phyloP scores from a whole-genome alignment of 2,797 vertebrate species.

The Hephaestus fuliginosus region DNA sequence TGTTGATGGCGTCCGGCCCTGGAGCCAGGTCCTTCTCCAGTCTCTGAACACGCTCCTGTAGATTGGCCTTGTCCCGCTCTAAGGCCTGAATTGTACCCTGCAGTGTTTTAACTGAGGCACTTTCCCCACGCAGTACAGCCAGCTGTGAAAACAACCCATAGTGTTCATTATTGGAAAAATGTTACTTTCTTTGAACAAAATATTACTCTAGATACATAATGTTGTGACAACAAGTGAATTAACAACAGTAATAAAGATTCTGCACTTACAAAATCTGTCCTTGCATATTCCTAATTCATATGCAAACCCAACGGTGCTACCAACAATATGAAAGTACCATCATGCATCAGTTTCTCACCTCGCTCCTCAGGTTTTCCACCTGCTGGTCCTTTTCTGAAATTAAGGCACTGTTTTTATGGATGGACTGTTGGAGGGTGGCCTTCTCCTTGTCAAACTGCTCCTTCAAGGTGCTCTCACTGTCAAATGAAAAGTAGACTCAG shows the following conservation, averaged over 20 bases:
- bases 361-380: constrained; percentile 89
- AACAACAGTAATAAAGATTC: not conserved
- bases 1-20: constrained; percentile 76
- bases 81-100: constrained; percentile 89
- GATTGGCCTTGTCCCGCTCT: constrained; percentile 91
- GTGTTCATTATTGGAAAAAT: not conserved
- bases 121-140: constrained; percentile 87
- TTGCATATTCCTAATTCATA: not conserved
- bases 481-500: constrained; percentile 58
- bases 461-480: constrained; percentile 90
- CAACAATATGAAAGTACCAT: not conserved
- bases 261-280: not conserved
- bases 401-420: constrained; percentile 93
- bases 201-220: not conserved
- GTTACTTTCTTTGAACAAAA: not conserved
- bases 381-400: constrained; percentile 92
- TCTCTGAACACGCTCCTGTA: constrained; percentile 90
- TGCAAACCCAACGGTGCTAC: not conserved
- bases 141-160: constrained; percentile 81
- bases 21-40: constrained; percentile 89
- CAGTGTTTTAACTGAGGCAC: constrained; percentile 87
- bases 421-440: constrained; percentile 89
- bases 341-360: constrained; percentile 81
- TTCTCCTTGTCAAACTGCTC: constrained; percentile 92
- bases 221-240: not conserved